Evolutionary conservation across 2,888 invertebrate genomes (phyloP).

Genomic region (Synergus itoensis): DNA sequence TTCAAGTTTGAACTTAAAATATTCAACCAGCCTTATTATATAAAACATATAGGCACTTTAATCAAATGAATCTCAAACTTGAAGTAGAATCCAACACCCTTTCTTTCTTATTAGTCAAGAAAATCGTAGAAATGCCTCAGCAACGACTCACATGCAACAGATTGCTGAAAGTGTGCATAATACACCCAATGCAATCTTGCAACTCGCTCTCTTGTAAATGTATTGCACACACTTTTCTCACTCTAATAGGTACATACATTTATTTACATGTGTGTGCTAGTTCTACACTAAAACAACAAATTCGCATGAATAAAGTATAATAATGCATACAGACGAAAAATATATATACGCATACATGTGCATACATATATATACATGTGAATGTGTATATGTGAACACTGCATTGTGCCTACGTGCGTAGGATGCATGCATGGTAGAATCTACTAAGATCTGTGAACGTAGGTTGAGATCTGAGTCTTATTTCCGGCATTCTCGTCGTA

Average conservation of each 20-base stretch:
- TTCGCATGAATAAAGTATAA: conserved; percentile 39
- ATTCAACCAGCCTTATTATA: no score
- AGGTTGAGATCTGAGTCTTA: conserved; percentile 38
- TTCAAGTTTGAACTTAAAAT: neutral
- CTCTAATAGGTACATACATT: neutral
- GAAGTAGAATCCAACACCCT: neutral
- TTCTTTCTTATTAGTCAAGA: neutral
- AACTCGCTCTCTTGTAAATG: conserved; percentile 45
- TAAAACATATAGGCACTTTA: no score
- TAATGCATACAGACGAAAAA: neutral
- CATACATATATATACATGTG: neutral
- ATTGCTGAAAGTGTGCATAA: conserved; percentile 62
- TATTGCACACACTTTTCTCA: conserved; percentile 11
- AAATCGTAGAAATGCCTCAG: conserved; percentile 38
- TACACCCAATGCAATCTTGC: conserved; percentile 55
- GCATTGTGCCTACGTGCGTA: no score
- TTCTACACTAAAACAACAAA: neutral
- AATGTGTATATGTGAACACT: conserved; percentile 3
- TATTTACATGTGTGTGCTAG: conserved; percentile 47
- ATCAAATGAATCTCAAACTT: neutral
- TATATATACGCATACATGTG: neutral
- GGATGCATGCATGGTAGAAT: conserved; percentile 27
- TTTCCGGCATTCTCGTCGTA: conserved; percentile 34
- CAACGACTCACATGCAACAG: conserved; percentile 58
- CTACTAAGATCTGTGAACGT: conserved; percentile 7